Evolutionary conservation across 1,140 invertebrate species (phyloP), one percentile per base, ranked within the genome.

Genomic region (Aphelenchoides besseyi): DNA sequence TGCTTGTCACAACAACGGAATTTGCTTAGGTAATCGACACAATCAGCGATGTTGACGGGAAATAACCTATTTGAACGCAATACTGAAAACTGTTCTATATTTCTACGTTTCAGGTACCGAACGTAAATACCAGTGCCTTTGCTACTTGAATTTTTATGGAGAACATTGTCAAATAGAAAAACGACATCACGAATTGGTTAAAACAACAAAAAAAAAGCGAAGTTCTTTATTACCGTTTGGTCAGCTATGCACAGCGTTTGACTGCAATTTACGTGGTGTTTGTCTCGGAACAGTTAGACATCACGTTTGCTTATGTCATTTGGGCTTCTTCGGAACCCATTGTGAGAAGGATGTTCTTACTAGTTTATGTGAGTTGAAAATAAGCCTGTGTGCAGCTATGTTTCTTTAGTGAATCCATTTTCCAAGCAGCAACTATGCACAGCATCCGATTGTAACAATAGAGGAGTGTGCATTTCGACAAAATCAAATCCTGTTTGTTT

Each of bases 1-100:
- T n/a, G 67, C n/a, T 71, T 69, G 67, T 62, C n/a, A 71, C 67
- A 71, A 71, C 67, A 64, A 30, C 12, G 67, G 67, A 29, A n/a
- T 69, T 12, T 69, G 67, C 28, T n/a, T 68, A 2, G 67, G 67
- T 2, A 66, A 36, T 3, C 41, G 29, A 16, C n/a, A 66, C n/a
- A 59, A 1, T 12, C 41, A 54, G n/a, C 1, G 16, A 26, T 66
- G 63, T 48, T n/a, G 12, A 16, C 41, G 63, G n/a, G 18, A 66
- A 16, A n/a, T n/a, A n/a, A n/a, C n/a, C n/a, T n/a, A n/a, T n/a
- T n/a, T n/a, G n/a, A n/a, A n/a, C n/a, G n/a, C n/a, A n/a, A n/a
- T n/a, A n/a, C n/a, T n/a, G n/a, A n/a, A n/a, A n/a, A n/a, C n/a
- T n/a, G n/a, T n/a, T n/a, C n/a, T n/a, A n/a, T n/a, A n/a, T n/a